These are phyloP conservation scores for Delia radicum DNA, from an alignment of 1,140 invertebrate species.

Conservation along the genomic window DNA sequence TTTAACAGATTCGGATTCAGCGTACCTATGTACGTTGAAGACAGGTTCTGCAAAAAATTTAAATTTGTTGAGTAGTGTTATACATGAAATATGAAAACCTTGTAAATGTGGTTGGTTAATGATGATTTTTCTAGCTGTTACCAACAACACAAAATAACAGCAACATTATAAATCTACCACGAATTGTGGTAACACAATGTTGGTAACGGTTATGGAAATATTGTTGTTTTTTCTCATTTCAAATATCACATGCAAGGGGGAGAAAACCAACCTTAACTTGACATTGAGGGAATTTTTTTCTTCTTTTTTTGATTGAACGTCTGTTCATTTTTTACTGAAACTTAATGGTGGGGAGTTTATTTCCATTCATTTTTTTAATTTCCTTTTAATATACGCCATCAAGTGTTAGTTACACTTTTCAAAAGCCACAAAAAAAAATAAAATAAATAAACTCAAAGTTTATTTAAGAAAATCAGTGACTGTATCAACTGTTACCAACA, in stretches of 20 bases:
- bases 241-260: too few species aligned
- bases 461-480: conserved; percentile 5
- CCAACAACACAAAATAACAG: neutral
- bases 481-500: neutral
- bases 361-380: conserved; percentile 8
- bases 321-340: neutral
- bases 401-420: conserved; percentile 9
- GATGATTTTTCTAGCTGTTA: conserved; percentile 1
- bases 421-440: neutral
- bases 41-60: too few species aligned
- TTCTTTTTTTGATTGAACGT: conserved; percentile 9
- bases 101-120: conserved; percentile 10
- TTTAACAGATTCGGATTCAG: too few species aligned
- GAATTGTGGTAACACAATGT: neutral
- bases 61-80: too few species aligned
- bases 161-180: neutral
- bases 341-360: neutral
- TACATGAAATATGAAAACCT: neutral
- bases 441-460: neutral
- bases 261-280: neutral
- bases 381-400: conserved; percentile 11
- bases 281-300: neutral
- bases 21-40: too few species aligned
- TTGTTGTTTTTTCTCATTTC: neutral
- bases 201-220: neutral